phyloP scores from a whole-genome alignment of 2,888 invertebrate genomes.

The Rambutsinella grinnellia region DNA sequence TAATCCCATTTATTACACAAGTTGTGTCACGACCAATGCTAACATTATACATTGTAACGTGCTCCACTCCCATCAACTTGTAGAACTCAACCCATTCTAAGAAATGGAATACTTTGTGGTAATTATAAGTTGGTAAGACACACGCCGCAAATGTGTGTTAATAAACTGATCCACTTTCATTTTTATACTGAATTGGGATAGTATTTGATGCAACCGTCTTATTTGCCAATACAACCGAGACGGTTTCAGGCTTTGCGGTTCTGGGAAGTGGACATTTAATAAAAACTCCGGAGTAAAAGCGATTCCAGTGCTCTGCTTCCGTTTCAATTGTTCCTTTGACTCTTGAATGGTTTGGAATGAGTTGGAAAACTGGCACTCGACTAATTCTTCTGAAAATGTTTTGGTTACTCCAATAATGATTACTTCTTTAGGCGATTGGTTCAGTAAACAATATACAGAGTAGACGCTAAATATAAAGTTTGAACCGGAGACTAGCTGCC shows the following conservation, averaged over 20 bases:
- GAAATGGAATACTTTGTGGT: constrained; percentile 25
- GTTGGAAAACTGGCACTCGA: neutral
- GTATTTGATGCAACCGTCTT: too few relatives aligned
- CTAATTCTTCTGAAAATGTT: neutral
- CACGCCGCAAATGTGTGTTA: constrained; percentile 27
- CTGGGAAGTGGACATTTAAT: neutral
- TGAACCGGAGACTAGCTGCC: too few relatives aligned
- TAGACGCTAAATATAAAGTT: too few relatives aligned
- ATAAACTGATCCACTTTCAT: too few relatives aligned
- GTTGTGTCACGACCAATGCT: constrained; percentile 12
- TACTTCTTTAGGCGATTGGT: too few relatives aligned
- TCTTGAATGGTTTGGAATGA: neutral
- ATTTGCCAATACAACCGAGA: too few relatives aligned
- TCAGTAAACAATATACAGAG: too few relatives aligned
- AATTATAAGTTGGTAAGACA: constrained; percentile 18
- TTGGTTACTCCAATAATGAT: too few relatives aligned
- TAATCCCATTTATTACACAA: constrained; percentile 13
- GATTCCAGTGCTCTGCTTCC: neutral
- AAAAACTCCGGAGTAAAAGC: neutral
- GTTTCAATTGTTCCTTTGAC: neutral
- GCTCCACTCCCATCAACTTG: constrained; percentile 35
- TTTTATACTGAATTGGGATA: neutral
- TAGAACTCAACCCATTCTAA: constrained; percentile 41
- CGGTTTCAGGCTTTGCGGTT: too few relatives aligned
- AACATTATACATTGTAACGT: too few relatives aligned